Evolutionary conservation across 2,888 invertebrate species (phyloP), one percentile per base, ranked within the genome.

Genomic region (Pemphredon lugubris): DNA sequence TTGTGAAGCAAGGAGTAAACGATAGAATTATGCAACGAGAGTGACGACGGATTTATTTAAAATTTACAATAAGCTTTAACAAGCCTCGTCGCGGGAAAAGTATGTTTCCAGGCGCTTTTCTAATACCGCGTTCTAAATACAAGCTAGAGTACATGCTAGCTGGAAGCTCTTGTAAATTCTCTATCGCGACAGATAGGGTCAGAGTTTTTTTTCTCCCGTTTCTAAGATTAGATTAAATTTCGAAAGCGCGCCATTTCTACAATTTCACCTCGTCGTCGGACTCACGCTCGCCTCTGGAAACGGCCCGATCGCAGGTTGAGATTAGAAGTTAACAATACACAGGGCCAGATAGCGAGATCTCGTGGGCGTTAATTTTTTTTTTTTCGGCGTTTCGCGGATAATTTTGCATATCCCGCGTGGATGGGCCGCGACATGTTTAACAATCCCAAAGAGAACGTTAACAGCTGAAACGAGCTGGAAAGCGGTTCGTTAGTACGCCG

Each of bases 401-500:
- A 42, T 47, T 68, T 57, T 3, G 18, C 32, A 26, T 13, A 70
- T 73, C 72, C 57, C 55, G 54, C 59, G 55, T 21, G 68, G 58
- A 55, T 67, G 64, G 77, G 63, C 55, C 73, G 70, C 72, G 67
- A 53, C 57, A 70, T 71, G 72, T 77, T 82, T 78, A 78, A 77
- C 71, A 74, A 73, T n/a, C 58, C 72, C 59, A 64, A 39, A 50
- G 61, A 61, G 77, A 78, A 81, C 73, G 73, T 74, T 82, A 78
- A 77, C 74, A 65, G 76, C 67, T 76, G 81, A 73, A 81, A 80
- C 75, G 76, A 80, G 76, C 76, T 78, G 79, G 78, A 76, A 82
- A 85, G 79, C 69, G 79, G 68, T 83, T 80, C 74, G 77, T 82
- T 83, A 77, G 77, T 77, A 75, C 72, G 77, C 61, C 72, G 55